Evolutionary conservation across 2,113 vertebrate genomes (phyloP).

Genomic region (Phylloscopus trochilus): DNA sequence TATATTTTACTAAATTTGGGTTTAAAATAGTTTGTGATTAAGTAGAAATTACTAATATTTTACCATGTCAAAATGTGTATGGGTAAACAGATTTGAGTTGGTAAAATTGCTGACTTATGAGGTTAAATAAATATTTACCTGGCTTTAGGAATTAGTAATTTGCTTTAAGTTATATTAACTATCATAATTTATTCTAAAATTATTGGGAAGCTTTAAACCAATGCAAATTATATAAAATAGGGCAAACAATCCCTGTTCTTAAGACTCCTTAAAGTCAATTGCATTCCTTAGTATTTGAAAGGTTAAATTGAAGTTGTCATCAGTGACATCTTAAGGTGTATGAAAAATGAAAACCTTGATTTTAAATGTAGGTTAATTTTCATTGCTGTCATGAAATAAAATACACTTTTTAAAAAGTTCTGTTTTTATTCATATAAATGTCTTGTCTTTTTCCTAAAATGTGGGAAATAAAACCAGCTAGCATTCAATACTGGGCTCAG

Average conservation of each 20-base stretch:
- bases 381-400: background rate
- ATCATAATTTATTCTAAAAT: background rate
- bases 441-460: background rate
- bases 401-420: background rate
- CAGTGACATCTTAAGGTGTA: background rate
- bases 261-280: background rate
- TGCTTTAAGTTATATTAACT: background rate
- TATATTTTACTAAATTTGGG: background rate
- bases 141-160: background rate
- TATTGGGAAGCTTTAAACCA: background rate
- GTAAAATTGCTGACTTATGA: slow-evolving; percentile 20
- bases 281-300: background rate
- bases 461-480: background rate
- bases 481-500: background rate
- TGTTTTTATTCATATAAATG: background rate
- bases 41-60: background rate
- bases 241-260: background rate
- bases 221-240: background rate
- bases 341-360: background rate
- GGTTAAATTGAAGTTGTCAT: background rate
- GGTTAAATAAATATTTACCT: background rate
- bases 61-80: slow-evolving; percentile 10
- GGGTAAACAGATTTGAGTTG: background rate
- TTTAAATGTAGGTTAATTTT: background rate
- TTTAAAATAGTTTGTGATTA: background rate